These are phyloP conservation scores for Aegithalos caudatus DNA, from an alignment of 2,113 vertebrate species.

Conservation along the genomic window DNA sequence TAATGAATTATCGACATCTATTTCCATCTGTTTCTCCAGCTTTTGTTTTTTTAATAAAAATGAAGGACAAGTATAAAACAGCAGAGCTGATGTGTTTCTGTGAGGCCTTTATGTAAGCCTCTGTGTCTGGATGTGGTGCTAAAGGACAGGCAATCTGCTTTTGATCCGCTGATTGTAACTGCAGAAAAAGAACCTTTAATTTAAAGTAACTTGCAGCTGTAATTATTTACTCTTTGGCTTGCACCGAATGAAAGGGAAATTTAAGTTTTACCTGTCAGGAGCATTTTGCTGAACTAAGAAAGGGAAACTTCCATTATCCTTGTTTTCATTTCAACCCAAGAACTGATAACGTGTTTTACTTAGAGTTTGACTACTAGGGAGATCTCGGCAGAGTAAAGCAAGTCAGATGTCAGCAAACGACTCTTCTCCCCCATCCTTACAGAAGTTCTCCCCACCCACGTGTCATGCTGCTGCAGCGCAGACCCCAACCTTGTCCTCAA, in stretches of 20 bases:
- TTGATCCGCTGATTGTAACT: conserved; percentile 54
- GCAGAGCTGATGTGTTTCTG: not conserved
- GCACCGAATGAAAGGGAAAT: conserved; percentile 65
- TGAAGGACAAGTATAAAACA: conserved; percentile 57
- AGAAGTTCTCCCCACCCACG: conserved; percentile 85
- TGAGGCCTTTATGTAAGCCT: conserved; percentile 55
- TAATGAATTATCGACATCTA: not conserved
- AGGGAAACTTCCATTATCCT: conserved; percentile 30
- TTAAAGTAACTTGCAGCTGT: conserved; percentile 45
- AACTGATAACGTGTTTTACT: conserved; percentile 3
- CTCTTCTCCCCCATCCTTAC: conserved; percentile 89
- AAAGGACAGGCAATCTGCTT: conserved; percentile 59
- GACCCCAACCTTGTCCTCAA: conserved; percentile 80
- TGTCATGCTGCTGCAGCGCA: conserved; percentile 81
- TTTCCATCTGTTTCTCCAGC: not conserved
- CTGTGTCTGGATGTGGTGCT: conserved; percentile 46
- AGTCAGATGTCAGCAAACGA: conserved; percentile 95
- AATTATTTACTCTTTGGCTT: conserved; percentile 53
- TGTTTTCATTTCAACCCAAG: conserved; percentile 4
- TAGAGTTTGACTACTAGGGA: conserved; percentile 50
- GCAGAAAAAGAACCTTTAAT: conserved; percentile 39
- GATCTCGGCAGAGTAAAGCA: conserved; percentile 69
- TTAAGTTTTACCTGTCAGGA: conserved; percentile 18
- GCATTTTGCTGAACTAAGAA: conserved; percentile 51
- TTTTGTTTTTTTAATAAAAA: conserved; percentile 23